phyloP scores from a whole-genome alignment of 1,140 invertebrate genomes.

The Andricus grossulariae region DNA sequence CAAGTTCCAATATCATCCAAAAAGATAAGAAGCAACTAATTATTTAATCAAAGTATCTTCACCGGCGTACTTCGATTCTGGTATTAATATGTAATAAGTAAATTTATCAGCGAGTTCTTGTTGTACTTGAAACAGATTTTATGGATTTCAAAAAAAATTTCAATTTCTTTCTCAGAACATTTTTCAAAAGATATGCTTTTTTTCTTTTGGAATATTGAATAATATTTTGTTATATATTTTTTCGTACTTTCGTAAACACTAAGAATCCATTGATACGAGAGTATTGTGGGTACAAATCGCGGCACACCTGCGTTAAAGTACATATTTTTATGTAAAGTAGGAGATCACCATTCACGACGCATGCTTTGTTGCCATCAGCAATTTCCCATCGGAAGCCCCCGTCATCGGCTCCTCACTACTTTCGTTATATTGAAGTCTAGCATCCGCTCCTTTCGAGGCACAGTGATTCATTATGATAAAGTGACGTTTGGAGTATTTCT shows the following conservation, averaged over 20 bases:
- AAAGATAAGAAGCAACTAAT: no score
- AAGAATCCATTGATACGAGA: background rate
- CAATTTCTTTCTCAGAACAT: no score
- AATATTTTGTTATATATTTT: background rate
- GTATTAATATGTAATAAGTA: no score
- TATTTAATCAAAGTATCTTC: no score
- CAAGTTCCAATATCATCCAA: no score
- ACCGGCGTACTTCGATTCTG: no score
- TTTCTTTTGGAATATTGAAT: background rate
- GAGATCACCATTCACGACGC: constrained; percentile 53
- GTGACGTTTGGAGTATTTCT: background rate
- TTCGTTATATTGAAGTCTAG: constrained; percentile 37
- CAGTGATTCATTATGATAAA: constrained; percentile 18
- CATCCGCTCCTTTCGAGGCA: background rate
- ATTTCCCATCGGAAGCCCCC: constrained; percentile 49
- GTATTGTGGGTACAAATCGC: constrained; percentile 13
- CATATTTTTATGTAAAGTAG: constrained; percentile 56
- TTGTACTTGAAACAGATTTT: no score
- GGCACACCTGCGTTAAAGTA: constrained; percentile 36
- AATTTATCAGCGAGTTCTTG: no score
- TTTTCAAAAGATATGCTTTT: background rate
- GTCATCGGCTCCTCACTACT: constrained; percentile 36
- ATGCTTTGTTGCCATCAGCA: constrained; percentile 56
- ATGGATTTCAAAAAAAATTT: no score
- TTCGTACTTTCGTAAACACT: background rate